A percentile compares a stretch with the other conserved stretches of the same genome.
Evolutionary conservation across 2,888 invertebrate species (phyloP).

Genomic region (Synergus umbraculus): DNA sequence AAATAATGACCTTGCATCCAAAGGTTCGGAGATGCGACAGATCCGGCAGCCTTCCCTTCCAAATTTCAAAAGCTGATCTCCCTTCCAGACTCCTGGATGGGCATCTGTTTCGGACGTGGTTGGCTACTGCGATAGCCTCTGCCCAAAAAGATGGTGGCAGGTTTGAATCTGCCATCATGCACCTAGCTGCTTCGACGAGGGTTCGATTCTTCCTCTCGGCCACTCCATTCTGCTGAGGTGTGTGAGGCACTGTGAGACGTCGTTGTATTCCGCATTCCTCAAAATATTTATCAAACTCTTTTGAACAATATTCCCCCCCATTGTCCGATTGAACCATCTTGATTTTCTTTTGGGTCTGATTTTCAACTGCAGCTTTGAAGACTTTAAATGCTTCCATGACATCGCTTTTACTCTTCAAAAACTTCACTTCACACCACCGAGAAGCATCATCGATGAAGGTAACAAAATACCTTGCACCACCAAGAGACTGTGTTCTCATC

Average conservation of each 20-base stretch:
- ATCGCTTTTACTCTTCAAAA: constrained; percentile 55
- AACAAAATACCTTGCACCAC: too few relatives aligned
- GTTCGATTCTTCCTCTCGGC: too few relatives aligned
- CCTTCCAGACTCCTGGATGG: constrained; percentile 37
- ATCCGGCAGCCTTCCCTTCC: too few relatives aligned
- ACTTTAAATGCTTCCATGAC: constrained; percentile 49
- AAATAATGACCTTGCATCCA: constrained; percentile 20
- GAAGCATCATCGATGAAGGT: constrained; percentile 21
- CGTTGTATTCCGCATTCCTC: background rate
- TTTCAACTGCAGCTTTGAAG: background rate
- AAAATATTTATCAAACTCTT: constrained; percentile 41
- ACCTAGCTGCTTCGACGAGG: constrained; percentile 41
- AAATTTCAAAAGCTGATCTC: too few relatives aligned
- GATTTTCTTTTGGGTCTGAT: too few relatives aligned
- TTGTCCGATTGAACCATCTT: too few relatives aligned
- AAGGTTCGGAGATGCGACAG: background rate
- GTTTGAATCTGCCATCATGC: constrained; percentile 58
- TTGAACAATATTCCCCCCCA: background rate
- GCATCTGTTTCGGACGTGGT: constrained; percentile 43
- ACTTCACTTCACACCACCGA: constrained; percentile 55
- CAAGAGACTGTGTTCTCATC: constrained; percentile 18
- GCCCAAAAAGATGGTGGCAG: constrained; percentile 53
- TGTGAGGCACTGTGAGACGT: too few relatives aligned
- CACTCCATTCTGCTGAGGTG: too few relatives aligned
- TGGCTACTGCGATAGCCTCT: constrained; percentile 43